Evolutionary conservation across 1,140 invertebrate species (phyloP).

Genomic region (Globodera rostochiensis): DNA sequence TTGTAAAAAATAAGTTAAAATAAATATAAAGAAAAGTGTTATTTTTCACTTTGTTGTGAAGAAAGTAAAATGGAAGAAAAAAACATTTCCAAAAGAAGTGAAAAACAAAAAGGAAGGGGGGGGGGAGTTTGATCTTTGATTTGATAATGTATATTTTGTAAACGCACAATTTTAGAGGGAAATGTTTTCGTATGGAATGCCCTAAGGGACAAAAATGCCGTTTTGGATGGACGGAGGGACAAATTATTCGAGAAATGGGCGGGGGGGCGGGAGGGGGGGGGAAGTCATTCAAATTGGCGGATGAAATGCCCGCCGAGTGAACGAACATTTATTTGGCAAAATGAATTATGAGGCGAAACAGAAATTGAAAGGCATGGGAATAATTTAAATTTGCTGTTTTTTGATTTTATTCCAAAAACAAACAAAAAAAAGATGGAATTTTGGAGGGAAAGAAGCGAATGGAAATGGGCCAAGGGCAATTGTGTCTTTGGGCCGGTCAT

Average conservation of each 20-base stretch:
- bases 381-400: too few species aligned
- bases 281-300: neutral
- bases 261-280: too few species aligned
- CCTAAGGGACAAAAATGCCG: neutral
- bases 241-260: neutral
- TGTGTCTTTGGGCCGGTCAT: neutral
- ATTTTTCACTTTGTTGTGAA: too few species aligned
- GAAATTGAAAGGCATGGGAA: neutral
- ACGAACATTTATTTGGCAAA: neutral
- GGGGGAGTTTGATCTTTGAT: too few species aligned
- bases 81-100: too few species aligned
- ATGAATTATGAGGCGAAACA: neutral
- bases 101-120: too few species aligned
- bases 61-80: too few species aligned
- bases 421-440: neutral
- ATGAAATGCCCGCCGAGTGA: too few species aligned
- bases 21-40: too few species aligned
- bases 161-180: too few species aligned
- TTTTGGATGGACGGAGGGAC: neutral
- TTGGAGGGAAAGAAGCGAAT: neutral
- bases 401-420: neutral
- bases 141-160: too few species aligned
- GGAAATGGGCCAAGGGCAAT: neutral
- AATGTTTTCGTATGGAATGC: neutral
- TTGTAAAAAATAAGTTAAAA: too few species aligned